Conservation (phyloP, 2,113 vertebrate species). For the Elephas maximus region DNA sequence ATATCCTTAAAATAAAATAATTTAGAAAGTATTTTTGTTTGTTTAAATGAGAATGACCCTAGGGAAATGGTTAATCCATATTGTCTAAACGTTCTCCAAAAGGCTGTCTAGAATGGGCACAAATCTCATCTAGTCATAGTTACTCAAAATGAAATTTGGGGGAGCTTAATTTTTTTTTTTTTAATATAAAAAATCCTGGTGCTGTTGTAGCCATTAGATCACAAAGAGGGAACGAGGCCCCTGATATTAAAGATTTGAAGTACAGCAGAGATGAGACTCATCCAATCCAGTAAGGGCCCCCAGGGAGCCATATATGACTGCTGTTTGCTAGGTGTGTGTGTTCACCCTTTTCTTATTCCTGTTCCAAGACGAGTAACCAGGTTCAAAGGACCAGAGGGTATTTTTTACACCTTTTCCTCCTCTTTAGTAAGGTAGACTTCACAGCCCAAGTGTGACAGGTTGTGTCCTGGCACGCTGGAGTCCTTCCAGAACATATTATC, state of each 20-base stretch:
- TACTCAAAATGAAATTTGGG: not conserved
- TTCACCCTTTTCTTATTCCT: not conserved
- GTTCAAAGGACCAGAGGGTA: not conserved
- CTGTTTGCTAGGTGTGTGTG: not conserved
- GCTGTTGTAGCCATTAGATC: not conserved
- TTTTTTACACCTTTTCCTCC: slow-evolving; percentile 39
- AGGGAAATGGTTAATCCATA: not conserved
- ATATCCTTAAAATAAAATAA: not conserved
- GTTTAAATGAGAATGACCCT: not conserved
- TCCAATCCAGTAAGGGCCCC: not conserved
- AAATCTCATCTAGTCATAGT: not conserved
- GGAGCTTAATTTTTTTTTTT: not conserved
- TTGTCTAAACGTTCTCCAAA: not conserved
- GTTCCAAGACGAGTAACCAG: not conserved
- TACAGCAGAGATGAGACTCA: not conserved
- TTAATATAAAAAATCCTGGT: not conserved
- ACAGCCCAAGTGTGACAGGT: not conserved
- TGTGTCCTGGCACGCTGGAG: not conserved
- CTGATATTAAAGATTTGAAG: not conserved
- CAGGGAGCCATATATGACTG: not conserved
- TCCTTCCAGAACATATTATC: slow-evolving; percentile 8
- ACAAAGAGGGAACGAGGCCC: not conserved
- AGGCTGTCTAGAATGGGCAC: not conserved
- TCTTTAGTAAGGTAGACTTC: slow-evolving; percentile 36
- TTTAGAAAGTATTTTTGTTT: not conserved